Conservation (phyloP, 2,113 vertebrate species). For the Gallinago paraguaiae region DNA sequence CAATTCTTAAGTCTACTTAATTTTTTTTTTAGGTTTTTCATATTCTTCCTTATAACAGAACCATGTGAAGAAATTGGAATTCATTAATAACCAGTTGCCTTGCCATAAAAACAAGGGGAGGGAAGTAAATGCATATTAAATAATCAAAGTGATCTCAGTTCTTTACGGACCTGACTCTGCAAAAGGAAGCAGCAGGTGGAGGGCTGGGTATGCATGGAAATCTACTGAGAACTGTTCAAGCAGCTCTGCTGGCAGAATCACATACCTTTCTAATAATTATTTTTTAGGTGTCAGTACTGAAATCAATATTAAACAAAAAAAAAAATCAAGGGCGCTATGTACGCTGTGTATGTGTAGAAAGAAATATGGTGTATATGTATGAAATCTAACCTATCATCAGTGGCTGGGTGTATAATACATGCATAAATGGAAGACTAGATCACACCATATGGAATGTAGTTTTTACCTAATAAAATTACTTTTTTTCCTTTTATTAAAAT, state of each 20-base stretch:
- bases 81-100: neutral
- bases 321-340: neutral
- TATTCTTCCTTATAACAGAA: neutral
- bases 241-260: neutral
- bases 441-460: neutral
- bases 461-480: neutral
- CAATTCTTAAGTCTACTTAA: neutral
- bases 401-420: neutral
- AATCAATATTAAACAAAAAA: neutral
- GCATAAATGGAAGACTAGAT: conserved; percentile 20
- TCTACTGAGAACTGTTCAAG: neutral
- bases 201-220: neutral
- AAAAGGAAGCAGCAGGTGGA: neutral
- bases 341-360: neutral
- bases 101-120: neutral
- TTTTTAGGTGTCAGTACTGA: neutral
- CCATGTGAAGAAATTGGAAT: neutral
- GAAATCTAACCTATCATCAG: neutral
- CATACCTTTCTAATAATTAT: neutral
- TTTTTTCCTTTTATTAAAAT: neutral
- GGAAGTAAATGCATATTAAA: neutral
- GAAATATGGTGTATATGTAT: neutral
- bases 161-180: neutral
- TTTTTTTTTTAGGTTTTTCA: neutral
- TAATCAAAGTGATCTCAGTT: neutral